These are phyloP conservation scores for Columba janthina DNA, from an alignment of 2,113 vertebrate species.

Conservation along the genomic window DNA sequence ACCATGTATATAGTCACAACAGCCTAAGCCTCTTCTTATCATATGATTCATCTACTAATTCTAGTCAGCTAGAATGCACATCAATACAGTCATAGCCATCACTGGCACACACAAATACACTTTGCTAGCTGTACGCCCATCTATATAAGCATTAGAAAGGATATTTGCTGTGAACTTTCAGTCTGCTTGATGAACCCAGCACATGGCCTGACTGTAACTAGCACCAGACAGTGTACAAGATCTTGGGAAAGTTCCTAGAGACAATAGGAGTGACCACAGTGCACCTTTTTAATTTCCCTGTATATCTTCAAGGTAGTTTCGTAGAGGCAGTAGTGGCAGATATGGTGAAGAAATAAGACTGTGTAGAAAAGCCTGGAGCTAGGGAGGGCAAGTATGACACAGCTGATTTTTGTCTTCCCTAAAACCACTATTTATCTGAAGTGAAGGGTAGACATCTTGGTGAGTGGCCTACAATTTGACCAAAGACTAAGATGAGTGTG, in stretches of 20 bases:
- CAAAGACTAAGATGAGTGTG: background rate
- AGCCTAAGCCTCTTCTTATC: background rate
- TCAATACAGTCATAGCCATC: background rate
- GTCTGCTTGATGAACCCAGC: background rate
- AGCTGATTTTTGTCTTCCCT: background rate
- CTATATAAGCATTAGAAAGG: background rate
- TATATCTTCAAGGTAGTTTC: background rate
- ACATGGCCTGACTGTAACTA: background rate
- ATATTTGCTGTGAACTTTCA: background rate
- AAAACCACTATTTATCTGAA: background rate
- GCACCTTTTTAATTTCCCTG: background rate
- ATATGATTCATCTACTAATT: background rate
- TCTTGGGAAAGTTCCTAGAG: background rate
- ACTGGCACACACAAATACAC: accelerated
- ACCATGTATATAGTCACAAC: background rate
- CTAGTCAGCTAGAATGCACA: background rate
- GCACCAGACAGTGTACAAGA: background rate
- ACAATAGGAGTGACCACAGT: background rate
- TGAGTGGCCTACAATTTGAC: background rate
- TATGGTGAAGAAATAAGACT: background rate
- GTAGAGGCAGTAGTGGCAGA: background rate
- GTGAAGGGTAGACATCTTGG: background rate
- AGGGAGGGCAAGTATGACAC: background rate
- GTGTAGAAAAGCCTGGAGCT: background rate
- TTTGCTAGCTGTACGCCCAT: accelerated